Percentiles rank a stretch among this genome's conserved stretches.
Evolutionary conservation across 2,797 vertebrate genomes (phyloP).

Genomic region (Falco concolor): DNA sequence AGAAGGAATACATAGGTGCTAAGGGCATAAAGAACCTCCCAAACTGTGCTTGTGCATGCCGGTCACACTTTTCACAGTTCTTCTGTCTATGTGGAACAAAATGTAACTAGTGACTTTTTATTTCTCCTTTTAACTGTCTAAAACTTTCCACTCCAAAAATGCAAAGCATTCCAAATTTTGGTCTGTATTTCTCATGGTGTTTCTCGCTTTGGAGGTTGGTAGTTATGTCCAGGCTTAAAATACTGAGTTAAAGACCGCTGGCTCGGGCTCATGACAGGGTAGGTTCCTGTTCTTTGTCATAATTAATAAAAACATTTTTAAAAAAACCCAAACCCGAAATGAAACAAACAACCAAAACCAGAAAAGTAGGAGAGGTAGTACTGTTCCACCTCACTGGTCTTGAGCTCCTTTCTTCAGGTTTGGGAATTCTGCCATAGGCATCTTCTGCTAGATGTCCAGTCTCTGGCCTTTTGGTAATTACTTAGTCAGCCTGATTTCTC

Average conservation of each 20-base stretch:
- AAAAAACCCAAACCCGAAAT: too few relatives aligned
- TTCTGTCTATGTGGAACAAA: not conserved
- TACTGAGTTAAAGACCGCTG: not conserved
- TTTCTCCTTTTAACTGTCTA: not conserved
- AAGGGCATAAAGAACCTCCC: not conserved
- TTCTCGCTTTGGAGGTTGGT: not conserved
- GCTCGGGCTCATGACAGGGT: not conserved
- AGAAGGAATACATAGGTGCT: not conserved
- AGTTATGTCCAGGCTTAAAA: not conserved
- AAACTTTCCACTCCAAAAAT: not conserved
- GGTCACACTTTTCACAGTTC: not conserved
- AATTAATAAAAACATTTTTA: not conserved
- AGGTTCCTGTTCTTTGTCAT: not conserved
- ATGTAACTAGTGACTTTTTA: not conserved
- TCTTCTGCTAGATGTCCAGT: not conserved
- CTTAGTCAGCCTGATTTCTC: not conserved
- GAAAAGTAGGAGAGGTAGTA: not conserved
- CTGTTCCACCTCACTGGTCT: not conserved
- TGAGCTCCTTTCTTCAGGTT: not conserved
- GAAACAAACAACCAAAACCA: not conserved
- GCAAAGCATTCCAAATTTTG: not conserved
- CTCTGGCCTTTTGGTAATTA: not conserved
- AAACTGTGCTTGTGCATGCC: not conserved
- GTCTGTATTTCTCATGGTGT: not conserved
- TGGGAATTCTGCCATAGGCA: not conserved